A percentile compares a stretch with the other conserved stretches of the same genome.
Evolutionary conservation across 2,888 invertebrate species (phyloP).

Genomic region (Cheilosia pagana): DNA sequence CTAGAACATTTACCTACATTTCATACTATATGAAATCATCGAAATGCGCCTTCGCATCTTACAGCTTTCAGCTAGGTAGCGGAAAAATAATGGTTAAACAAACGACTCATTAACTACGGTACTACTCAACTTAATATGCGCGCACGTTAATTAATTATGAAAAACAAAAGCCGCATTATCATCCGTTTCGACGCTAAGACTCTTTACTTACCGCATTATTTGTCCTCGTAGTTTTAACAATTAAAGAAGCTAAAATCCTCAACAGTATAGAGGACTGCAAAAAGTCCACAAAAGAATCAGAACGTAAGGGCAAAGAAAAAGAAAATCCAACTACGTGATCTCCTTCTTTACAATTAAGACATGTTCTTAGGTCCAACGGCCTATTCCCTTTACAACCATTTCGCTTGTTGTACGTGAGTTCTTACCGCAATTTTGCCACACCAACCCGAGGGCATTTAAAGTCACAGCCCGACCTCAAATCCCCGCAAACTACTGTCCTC

Average conservation of each 20-base stretch:
- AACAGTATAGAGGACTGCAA: slow-evolving; percentile 3
- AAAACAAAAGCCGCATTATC: background rate
- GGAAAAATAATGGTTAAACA: too few relatives aligned
- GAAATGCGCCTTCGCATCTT: too few relatives aligned
- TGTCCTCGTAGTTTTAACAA: slow-evolving; percentile 28
- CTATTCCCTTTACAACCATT: slow-evolving; percentile 41
- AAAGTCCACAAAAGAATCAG: background rate
- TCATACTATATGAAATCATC: too few relatives aligned
- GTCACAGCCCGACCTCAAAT: slow-evolving; percentile 47
- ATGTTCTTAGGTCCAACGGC: slow-evolving; percentile 35
- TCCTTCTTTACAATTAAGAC: slow-evolving; percentile 61
- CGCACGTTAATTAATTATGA: background rate
- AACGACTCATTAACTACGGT: too few relatives aligned
- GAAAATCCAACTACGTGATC: slow-evolving; percentile 43
- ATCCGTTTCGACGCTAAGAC: background rate
- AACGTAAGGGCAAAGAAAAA: background rate
- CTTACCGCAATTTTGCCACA: slow-evolving; percentile 47
- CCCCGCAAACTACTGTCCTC: background rate
- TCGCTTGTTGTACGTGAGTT: slow-evolving; percentile 60
- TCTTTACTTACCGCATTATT: slow-evolving; percentile 19
- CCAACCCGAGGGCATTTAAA: slow-evolving; percentile 50
- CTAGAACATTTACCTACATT: too few relatives aligned
- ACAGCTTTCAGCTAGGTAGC: too few relatives aligned
- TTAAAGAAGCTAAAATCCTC: slow-evolving; percentile 13
- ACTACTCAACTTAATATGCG: background rate